A percentile compares a stretch with the other conserved stretches of the same genome.
Evolutionary conservation across 2,888 invertebrate species (phyloP).

Genomic region (Suillia variegata): DNA sequence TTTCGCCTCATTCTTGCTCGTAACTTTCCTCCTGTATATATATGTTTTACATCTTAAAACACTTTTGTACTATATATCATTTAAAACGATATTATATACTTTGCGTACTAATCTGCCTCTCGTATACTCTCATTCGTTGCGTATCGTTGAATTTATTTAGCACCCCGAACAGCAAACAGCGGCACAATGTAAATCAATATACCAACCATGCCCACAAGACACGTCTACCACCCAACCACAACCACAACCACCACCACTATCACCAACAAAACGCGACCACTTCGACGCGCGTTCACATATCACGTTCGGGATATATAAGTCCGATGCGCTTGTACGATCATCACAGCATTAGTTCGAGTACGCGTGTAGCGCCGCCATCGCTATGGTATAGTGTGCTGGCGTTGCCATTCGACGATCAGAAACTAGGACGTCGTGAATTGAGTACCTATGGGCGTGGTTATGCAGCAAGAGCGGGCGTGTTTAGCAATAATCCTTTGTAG

Average conservation of each 20-base stretch:
- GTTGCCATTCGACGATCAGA: conserved; percentile 91
- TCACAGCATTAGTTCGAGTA: conserved; percentile 41
- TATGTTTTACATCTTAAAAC: not conserved
- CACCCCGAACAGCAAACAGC: conserved; percentile 58
- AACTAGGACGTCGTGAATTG: conserved; percentile 82
- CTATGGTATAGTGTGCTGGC: conserved; percentile 90
- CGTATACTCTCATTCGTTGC: not conserved
- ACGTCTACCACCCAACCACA: conserved; percentile 43
- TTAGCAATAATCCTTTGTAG: conserved; percentile 73
- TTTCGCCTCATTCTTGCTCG: too few relatives aligned
- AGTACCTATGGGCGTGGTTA: conserved; percentile 64
- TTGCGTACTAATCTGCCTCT: not conserved
- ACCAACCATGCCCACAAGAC: conserved; percentile 40
- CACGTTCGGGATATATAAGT: conserved; percentile 30
- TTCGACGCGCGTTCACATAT: conserved; percentile 34
- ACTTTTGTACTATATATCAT: not conserved
- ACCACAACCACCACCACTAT: too few relatives aligned
- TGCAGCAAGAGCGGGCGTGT: conserved; percentile 84
- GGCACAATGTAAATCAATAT: conserved; percentile 56
- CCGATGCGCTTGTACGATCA: conserved; percentile 32
- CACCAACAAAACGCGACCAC: too few relatives aligned
- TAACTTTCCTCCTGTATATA: not conserved
- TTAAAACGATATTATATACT: too few relatives aligned
- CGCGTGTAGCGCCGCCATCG: conserved; percentile 65
- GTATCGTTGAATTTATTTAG: conserved; percentile 29